Conservation (phyloP, 2,113 vertebrate species). For the Ptilonorhynchus violaceus region DNA sequence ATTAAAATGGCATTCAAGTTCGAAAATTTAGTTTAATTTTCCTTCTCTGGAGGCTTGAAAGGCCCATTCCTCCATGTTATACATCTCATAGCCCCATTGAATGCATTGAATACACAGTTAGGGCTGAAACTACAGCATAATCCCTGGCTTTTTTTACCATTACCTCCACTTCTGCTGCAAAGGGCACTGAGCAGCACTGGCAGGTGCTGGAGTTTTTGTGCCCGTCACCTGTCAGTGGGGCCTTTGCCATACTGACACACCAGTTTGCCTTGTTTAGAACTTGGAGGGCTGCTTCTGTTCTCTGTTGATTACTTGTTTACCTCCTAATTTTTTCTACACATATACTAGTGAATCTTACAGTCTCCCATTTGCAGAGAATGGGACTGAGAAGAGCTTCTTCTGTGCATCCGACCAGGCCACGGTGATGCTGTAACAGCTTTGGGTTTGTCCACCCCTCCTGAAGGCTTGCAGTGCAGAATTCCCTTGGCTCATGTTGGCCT, state of each 20-base stretch:
- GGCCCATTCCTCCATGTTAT: background rate
- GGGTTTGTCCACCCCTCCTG: background rate
- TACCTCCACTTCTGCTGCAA: background rate
- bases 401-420: background rate
- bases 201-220: background rate
- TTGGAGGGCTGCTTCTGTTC: background rate
- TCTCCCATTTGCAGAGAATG: background rate
- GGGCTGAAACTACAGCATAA: background rate
- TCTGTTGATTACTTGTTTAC: background rate
- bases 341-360: background rate
- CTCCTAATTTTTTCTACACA: background rate
- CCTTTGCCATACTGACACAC: background rate
- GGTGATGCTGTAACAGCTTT: background rate
- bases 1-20: background rate
- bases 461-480: background rate
- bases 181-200: background rate
- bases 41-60: background rate
- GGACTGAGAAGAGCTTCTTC: background rate
- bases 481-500: background rate
- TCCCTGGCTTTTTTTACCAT: background rate
- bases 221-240: fast-evolving
- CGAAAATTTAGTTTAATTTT: background rate
- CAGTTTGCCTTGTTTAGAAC: background rate
- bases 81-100: background rate
- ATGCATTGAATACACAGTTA: background rate